phyloP scores from a whole-genome alignment of 2,113 vertebrate genomes.

The Bucco capensis region DNA sequence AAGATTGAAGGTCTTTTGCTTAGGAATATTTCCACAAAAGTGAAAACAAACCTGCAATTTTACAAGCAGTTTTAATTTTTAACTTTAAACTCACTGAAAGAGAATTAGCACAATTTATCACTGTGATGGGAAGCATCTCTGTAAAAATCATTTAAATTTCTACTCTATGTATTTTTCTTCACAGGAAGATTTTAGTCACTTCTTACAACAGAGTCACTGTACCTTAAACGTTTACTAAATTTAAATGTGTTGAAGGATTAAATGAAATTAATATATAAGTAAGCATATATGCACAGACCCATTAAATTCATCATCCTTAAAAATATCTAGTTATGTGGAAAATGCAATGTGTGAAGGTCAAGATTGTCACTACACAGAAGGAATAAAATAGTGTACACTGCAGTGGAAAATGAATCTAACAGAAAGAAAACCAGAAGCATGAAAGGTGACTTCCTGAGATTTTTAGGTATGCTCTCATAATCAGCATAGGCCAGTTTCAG shows the following conservation, averaged over 20 bases:
- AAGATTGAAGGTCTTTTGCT: not conserved
- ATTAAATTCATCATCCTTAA: not conserved
- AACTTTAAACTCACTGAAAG: not conserved
- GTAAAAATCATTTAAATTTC: not conserved
- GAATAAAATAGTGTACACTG: not conserved
- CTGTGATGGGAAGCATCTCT: not conserved
- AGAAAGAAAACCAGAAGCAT: not conserved
- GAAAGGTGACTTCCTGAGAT: not conserved
- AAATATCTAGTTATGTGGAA: not conserved
- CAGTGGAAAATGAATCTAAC: not conserved
- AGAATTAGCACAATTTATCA: not conserved
- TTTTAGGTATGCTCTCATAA: not conserved
- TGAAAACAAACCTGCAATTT: not conserved
- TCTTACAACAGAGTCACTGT: not conserved
- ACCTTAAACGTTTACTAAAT: not conserved
- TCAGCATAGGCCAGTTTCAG: not conserved
- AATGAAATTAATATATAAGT: not conserved
- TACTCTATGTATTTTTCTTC: not conserved
- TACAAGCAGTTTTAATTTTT: not conserved
- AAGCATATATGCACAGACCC: not conserved
- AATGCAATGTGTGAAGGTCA: not conserved
- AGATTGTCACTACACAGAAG: not conserved
- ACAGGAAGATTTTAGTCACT: not conserved
- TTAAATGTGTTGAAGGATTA: not conserved
- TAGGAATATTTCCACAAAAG: not conserved